Conservation (phyloP, 35 echinoderm and acorn worm species). For the Holothuria glaberrima region DNA sequence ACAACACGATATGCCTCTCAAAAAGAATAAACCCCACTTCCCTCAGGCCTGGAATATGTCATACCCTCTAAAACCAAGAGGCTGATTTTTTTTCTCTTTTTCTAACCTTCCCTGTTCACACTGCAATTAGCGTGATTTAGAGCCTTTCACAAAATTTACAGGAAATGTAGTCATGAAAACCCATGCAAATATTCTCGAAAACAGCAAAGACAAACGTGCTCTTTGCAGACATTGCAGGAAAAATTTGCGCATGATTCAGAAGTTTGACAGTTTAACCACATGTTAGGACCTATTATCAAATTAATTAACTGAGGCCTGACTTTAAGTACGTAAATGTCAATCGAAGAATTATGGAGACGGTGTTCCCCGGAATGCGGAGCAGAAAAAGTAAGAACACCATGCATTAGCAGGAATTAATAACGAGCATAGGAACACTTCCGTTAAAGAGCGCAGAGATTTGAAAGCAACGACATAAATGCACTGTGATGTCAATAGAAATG, state of each 20-base stretch:
- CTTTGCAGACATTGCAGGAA: neutral
- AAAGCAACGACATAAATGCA: no score
- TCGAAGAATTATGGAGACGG: slow-evolving; percentile 30
- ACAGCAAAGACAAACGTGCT: slow-evolving; percentile 37
- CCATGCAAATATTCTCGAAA: slow-evolving; percentile 41
- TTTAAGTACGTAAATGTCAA: slow-evolving; percentile 29
- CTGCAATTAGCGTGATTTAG: slow-evolving; percentile 53
- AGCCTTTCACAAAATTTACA: slow-evolving; percentile 31
- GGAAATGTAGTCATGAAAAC: slow-evolving; percentile 42
- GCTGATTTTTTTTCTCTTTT: neutral
- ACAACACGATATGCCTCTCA: no score
- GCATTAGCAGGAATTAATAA: no score
- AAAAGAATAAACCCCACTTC: no score
- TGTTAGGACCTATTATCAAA: slow-evolving; percentile 53
- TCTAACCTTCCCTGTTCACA: neutral
- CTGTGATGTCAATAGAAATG: no score
- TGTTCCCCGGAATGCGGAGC: neutral
- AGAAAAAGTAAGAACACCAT: no score
- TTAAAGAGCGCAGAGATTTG: no score
- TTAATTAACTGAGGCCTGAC: slow-evolving; percentile 53
- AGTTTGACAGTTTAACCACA: slow-evolving; percentile 49
- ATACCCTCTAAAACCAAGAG: no score
- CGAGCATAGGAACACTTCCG: no score
- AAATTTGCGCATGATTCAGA: slow-evolving; percentile 2
- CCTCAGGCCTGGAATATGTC: no score